phyloP scores from a whole-genome alignment of 2,113 vertebrate genomes.

The Stomatorhinus ivindoensis region DNA sequence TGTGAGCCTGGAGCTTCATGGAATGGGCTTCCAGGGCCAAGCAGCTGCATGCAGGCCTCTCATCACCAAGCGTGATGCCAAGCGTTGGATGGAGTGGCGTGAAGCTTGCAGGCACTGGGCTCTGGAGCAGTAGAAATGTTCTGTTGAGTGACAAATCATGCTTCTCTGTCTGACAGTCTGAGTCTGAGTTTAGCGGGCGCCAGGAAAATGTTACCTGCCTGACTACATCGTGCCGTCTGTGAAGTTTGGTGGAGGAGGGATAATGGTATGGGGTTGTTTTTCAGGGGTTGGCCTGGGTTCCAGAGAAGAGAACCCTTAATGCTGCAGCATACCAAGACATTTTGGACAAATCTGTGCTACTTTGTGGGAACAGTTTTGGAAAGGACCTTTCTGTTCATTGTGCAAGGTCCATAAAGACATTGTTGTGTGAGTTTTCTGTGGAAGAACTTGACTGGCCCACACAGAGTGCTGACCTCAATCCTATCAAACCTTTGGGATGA shows the following conservation, averaged over 20 bases:
- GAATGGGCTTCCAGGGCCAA: not conserved
- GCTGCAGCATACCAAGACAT: not conserved
- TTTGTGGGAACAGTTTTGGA: not conserved
- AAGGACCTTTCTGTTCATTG: not conserved
- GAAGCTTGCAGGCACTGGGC: not conserved
- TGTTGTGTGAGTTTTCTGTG: not conserved
- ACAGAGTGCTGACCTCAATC: not conserved
- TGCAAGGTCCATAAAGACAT: not conserved
- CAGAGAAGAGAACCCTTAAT: not conserved
- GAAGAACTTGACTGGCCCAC: not conserved
- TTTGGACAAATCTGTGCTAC: not conserved
- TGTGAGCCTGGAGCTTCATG: not conserved
- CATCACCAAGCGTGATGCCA: not conserved
- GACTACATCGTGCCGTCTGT: not conserved
- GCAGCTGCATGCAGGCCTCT: not conserved
- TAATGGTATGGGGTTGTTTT: not conserved
- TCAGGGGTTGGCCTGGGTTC: not conserved
- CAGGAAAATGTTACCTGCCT: not conserved
- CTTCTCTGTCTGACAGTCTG: not conserved
- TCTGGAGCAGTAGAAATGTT: not conserved
- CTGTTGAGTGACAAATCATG: not conserved
- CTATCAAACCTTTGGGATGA: not conserved
- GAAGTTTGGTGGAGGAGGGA: not conserved
- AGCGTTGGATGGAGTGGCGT: not conserved
- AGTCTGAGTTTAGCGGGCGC: not conserved